Base-by-base conservation (phyloP, 2,797 vertebrate genomes). In the Micrastur ruficollis region DNA sequence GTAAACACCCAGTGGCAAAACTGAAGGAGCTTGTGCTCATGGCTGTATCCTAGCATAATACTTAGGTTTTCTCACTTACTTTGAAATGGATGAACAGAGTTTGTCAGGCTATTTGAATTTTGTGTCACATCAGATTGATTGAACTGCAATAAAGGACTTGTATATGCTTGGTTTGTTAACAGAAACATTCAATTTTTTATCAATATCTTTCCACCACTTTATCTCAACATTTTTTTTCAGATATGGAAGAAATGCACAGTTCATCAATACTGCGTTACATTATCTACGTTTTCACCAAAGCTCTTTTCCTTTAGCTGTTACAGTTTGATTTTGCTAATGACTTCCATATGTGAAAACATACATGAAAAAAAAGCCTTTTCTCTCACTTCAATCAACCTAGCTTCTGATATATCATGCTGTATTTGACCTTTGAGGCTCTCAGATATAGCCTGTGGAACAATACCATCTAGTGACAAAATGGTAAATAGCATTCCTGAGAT, bases 391-490 rank as follows among this genome's bases (percentile, higher is more conserved):
- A 2, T 23, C 81, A 38, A 7, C 25, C 17, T 19, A 38, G 29
- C 40, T 76, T 59, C 44, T 68, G 61, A 22, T 72, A 71, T 31
- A 70, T 61, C 63, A 14, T 56, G 65, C 75, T 53, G 34, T 23
- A 21, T 42, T 56, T 95, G 90, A 92, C 92, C 92, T 87, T 68
- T 40, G 78, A 89, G 74, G 68, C 73, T 93, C 52, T 92, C 66
- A 11, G 65, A 68, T 90, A 94, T 96, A 97, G 94, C 86, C 81
- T 94, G 90, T 95, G 95, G 94, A 97, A 95, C 96, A 93, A 92
- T 96, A 95, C 96, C 97, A 96, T 90, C 93, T 96, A 97, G 92
- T 97, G 96, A 95, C 96, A 86, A 84, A 91, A 92, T 63, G 82
- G 92, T 95, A 95, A 95, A 96, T 96, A 95, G 93, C 93, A 96